phyloP scores from a whole-genome alignment of 2,797 vertebrate species.

The Cephalopachus bancanus region DNA sequence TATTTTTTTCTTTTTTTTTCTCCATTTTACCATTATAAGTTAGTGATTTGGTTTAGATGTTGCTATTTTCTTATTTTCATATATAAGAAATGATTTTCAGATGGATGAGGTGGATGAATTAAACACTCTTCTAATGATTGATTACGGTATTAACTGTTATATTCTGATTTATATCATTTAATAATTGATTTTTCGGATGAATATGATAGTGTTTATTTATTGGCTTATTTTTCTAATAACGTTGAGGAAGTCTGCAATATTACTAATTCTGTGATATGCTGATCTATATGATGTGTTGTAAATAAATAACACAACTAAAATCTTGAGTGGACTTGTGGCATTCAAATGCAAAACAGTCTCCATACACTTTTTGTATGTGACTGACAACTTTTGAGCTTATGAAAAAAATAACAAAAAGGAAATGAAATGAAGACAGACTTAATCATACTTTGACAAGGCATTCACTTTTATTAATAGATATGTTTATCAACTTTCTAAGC shows the following conservation, averaged over 20 bases:
- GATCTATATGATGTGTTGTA: neutral
- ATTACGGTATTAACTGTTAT: neutral
- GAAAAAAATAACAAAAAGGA: neutral
- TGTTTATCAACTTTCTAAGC: neutral
- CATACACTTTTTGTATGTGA: neutral
- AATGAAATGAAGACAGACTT: neutral
- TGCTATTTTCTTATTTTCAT: conserved; percentile 24
- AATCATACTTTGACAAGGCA: neutral
- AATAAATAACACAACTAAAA: neutral
- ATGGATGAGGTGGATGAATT: conserved; percentile 12
- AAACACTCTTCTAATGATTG: neutral
- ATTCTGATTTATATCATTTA: neutral
- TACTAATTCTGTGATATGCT: neutral
- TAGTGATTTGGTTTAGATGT: neutral
- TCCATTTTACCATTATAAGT: neutral
- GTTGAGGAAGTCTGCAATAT: neutral
- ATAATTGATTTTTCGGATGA: conserved; percentile 15
- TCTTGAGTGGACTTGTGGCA: neutral
- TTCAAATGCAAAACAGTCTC: neutral
- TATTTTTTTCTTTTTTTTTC: neutral
- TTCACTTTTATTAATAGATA: neutral
- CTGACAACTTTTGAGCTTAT: neutral
- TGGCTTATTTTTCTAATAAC: neutral
- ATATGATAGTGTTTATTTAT: neutral
- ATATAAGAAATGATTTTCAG: conserved; percentile 15